These are phyloP conservation scores for Teinopalpus imperialis DNA, from an alignment of 2,888 invertebrate species.

Conservation along the genomic window DNA sequence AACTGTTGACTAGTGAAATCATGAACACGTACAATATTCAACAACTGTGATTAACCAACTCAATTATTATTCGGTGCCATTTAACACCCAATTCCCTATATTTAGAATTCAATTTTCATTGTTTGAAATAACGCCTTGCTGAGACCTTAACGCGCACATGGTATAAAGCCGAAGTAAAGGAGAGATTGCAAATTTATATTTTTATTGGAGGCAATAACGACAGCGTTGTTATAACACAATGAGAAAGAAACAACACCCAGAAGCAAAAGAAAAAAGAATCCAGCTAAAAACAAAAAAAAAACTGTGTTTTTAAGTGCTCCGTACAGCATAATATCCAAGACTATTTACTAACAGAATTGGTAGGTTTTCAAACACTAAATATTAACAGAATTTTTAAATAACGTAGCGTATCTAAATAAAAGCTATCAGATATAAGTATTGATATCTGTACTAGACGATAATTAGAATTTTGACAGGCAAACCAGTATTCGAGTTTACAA, in stretches of 20 bases:
- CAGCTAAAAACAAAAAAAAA: neutral
- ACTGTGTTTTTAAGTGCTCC: neutral
- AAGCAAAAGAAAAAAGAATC: neutral
- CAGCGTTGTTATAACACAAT: conserved; percentile 2
- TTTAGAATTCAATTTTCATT: conserved; percentile 10
- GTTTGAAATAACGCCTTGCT: neutral
- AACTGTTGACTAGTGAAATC: conserved; percentile 48
- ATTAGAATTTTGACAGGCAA: conserved; percentile 1
- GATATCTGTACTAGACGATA: conserved; percentile 2
- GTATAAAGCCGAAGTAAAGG: conserved; percentile 3
- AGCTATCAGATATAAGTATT: no score
- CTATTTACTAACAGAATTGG: no score
- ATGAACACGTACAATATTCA: conserved; percentile 32
- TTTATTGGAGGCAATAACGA: conserved; percentile 7
- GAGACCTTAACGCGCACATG: neutral
- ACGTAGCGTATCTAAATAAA: conserved; percentile 1
- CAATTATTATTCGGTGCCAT: neutral
- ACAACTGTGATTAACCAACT: conserved; percentile 7
- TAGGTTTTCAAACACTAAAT: no score
- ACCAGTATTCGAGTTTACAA: neutral
- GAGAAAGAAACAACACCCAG: conserved; percentile 3
- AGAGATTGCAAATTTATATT: conserved; percentile 7
- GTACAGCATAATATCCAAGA: no score
- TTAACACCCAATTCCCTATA: neutral
- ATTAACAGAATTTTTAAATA: no score